Conservation (phyloP, 2,888 invertebrate genomes). For the Nemotelus pantherinus region DNA sequence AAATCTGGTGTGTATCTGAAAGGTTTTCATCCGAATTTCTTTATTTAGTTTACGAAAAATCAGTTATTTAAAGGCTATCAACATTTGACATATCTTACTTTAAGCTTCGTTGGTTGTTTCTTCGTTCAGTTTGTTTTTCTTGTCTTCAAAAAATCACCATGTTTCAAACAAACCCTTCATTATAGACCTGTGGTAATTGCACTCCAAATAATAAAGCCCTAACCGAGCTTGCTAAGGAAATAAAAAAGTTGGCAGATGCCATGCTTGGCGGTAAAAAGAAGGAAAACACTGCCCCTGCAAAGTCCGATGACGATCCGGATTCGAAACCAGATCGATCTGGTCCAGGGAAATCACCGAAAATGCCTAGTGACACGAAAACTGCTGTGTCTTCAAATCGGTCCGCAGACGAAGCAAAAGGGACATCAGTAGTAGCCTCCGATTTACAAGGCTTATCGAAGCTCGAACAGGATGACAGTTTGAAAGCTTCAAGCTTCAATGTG, state of each 20-base stretch:
- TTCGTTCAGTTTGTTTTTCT: no score
- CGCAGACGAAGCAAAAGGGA: not conserved
- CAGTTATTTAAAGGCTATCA: no score
- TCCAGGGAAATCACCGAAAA: not conserved
- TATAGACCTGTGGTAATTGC: slow-evolving; percentile 47
- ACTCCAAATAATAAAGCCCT: slow-evolving; percentile 33
- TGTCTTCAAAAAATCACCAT: no score
- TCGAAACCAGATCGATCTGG: not conserved
- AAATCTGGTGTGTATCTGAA: no score
- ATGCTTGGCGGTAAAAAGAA: not conserved
- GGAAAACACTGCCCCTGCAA: not conserved
- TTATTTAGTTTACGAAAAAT: no score
- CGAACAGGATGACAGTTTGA: not conserved
- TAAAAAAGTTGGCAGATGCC: slow-evolving; percentile 39
- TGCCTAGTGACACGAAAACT: not conserved
- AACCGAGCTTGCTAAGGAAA: slow-evolving; percentile 46
- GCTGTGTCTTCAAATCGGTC: not conserved
- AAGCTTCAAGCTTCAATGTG: slow-evolving; percentile 1
- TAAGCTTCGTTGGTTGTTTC: no score
- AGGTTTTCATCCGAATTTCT: no score
- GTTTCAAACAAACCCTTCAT: not conserved
- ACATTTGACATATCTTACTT: no score
- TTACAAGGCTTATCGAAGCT: not conserved
- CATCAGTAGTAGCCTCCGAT: not conserved
- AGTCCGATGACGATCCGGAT: not conserved